A percentile compares a stretch with the other conserved stretches of the same genome.
Evolutionary conservation across 2,113 vertebrate genomes (phyloP).

Genomic region (Thryonomys swinderianus): DNA sequence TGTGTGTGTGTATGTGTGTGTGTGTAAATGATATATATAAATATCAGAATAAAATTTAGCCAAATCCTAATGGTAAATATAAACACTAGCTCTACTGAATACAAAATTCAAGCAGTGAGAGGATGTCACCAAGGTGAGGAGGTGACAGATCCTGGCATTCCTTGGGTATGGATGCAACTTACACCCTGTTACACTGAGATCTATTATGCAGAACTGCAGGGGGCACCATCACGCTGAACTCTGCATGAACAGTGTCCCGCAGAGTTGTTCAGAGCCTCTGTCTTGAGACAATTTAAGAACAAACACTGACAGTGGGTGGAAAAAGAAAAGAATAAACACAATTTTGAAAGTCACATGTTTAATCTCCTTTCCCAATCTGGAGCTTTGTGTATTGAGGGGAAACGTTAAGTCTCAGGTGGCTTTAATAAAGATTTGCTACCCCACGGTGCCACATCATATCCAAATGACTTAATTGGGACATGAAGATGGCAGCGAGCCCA

Average conservation of each 20-base stretch:
- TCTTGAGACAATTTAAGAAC: not conserved
- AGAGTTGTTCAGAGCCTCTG: not conserved
- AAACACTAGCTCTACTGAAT: not conserved
- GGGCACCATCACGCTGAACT: not conserved
- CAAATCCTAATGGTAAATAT: not conserved
- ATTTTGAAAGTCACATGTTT: not conserved
- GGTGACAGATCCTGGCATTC: not conserved
- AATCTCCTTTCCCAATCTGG: not conserved
- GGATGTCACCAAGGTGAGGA: too few relatives aligned
- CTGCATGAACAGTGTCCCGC: not conserved
- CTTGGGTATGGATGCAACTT: not conserved
- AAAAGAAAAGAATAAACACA: slow-evolving; percentile 25
- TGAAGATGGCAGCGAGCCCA: not conserved
- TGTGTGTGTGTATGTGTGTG: too few relatives aligned
- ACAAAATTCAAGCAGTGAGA: not conserved
- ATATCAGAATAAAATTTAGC: not conserved
- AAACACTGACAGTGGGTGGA: not conserved
- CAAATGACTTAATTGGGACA: not conserved
- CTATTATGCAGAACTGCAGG: not conserved
- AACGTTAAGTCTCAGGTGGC: not conserved
- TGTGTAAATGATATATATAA: not conserved
- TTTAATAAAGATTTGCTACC: not conserved
- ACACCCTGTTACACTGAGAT: not conserved
- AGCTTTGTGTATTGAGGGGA: not conserved
- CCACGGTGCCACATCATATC: not conserved